Evolutionary conservation across 2,113 vertebrate species (phyloP).

Genomic region (Heterotilapia buettikoferi): DNA sequence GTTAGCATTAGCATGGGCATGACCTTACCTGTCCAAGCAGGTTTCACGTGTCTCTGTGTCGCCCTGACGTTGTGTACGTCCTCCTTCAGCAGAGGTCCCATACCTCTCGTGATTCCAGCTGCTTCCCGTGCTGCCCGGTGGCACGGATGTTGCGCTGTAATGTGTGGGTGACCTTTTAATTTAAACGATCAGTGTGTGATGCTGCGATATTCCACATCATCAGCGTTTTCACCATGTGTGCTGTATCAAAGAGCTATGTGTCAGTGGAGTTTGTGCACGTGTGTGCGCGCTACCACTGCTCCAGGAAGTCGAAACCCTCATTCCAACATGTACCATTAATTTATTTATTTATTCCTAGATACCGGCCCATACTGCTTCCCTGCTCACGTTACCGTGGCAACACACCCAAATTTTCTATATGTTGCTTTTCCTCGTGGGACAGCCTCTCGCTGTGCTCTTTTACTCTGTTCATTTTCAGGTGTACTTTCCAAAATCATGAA

Average conservation of each 20-base stretch:
- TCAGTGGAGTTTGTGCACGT: not conserved
- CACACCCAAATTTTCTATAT: slow-evolving; percentile 8
- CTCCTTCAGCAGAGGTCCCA: not conserved
- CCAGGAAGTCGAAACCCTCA: not conserved
- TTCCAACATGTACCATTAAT: slow-evolving; percentile 24
- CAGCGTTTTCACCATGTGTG: not conserved
- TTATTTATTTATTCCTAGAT: slow-evolving; percentile 59
- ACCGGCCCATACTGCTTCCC: not conserved
- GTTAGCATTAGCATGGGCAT: not conserved
- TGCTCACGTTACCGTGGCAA: slow-evolving; percentile 21
- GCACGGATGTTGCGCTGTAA: not conserved
- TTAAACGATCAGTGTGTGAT: not conserved
- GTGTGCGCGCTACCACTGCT: not conserved
- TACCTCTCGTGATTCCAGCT: not conserved
- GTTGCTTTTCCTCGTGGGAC: not conserved
- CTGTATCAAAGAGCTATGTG: not conserved
- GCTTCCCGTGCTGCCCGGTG: not conserved
- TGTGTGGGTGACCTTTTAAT: not conserved
- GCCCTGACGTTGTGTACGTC: not conserved
- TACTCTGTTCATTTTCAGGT: not conserved
- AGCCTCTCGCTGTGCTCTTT: not conserved
- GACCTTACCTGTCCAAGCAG: not conserved
- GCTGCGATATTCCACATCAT: not conserved
- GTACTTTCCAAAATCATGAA: slow-evolving; percentile 4
- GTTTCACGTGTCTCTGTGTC: not conserved